phyloP scores from a whole-genome alignment of 2,113 vertebrate species.

The Neolamprologus sp. region DNA sequence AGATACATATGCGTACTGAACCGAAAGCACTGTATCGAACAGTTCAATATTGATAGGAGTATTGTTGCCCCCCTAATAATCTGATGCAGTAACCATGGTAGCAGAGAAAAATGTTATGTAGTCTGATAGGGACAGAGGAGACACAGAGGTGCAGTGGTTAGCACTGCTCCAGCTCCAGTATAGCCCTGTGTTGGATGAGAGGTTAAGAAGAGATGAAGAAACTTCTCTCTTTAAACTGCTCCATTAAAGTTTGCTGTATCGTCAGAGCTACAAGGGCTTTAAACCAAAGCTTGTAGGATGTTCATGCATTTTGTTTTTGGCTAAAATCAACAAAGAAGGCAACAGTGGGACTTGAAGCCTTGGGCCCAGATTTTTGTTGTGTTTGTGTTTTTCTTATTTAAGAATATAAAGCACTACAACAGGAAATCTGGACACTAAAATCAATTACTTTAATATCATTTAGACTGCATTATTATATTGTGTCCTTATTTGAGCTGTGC shows the following conservation, averaged over 20 bases:
- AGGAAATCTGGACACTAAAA: not conserved
- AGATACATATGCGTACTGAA: not conserved
- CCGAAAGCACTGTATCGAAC: not conserved
- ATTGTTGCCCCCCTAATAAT: not conserved
- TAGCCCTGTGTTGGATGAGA: not conserved
- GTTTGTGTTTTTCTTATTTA: not conserved
- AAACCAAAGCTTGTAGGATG: not conserved
- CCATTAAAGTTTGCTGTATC: not conserved
- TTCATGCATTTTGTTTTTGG: not conserved
- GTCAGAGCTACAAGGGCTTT: not conserved
- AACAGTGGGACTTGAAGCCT: not conserved
- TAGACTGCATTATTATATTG: not conserved
- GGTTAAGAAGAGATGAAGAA: not conserved
- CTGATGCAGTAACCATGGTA: not conserved
- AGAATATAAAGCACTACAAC: not conserved
- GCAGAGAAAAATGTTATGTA: not conserved
- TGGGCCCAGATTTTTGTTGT: not conserved
- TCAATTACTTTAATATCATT: not conserved
- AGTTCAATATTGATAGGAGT: not conserved
- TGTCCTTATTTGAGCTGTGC: not conserved
- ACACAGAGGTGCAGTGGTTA: not conserved
- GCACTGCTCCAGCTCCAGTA: not conserved
- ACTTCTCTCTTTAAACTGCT: not conserved
- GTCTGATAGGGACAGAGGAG: not conserved
- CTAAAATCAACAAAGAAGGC: not conserved